A percentile compares a stretch with the other conserved stretches of the same genome.
phyloP scores from a whole-genome alignment of 2,797 vertebrate species.

The Tangara arthus region DNA sequence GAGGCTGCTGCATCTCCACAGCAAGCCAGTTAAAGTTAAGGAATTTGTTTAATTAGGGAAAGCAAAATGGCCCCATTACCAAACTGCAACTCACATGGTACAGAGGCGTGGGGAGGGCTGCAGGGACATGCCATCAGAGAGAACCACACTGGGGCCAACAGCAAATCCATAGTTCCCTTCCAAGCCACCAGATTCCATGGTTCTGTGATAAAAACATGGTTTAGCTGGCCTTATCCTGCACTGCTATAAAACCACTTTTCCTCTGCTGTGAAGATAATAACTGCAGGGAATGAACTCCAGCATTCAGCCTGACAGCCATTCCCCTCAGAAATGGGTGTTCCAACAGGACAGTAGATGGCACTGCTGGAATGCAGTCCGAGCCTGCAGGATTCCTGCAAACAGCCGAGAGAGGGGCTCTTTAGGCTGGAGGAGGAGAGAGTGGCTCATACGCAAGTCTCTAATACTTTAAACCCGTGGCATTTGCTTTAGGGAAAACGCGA shows the following conservation, averaged over 20 bases:
- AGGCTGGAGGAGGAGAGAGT: accelerated
- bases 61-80: not conserved
- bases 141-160: not conserved
- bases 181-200: not conserved
- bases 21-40: not conserved
- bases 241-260: not conserved
- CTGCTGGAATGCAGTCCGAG: not conserved
- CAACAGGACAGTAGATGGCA: not conserved
- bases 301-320: accelerated
- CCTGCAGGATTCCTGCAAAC: accelerated
- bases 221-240: not conserved
- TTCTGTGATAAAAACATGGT: not conserved
- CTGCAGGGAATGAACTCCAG: not conserved
- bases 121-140: not conserved
- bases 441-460: accelerated
- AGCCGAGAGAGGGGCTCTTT: accelerated
- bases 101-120: accelerated
- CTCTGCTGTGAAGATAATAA: not conserved
- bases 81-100: not conserved
- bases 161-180: not conserved
- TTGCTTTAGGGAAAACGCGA: not conserved
- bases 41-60: not conserved
- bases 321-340: no score
- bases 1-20: not conserved
- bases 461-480: not conserved